These are phyloP conservation scores for Sinonovacula constricta DNA, from an alignment of 1,140 invertebrate species.

Conservation along the genomic window DNA sequence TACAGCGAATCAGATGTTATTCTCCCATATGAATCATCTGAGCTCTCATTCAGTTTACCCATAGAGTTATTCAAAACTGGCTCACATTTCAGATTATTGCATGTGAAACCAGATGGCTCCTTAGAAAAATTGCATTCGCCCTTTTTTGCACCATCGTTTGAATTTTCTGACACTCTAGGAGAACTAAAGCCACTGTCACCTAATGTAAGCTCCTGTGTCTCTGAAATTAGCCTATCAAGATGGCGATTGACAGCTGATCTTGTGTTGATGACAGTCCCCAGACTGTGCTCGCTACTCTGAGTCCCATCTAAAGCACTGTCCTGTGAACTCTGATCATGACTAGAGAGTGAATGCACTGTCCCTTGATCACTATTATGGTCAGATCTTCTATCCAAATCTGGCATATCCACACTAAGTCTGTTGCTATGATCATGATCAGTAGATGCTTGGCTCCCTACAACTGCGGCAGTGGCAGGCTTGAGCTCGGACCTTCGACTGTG, in stretches of 20 bases:
- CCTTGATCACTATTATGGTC: slow-evolving; percentile 37
- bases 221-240: slow-evolving; percentile 36
- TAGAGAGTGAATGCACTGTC: slow-evolving; percentile 33
- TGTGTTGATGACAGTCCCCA: slow-evolving; percentile 45
- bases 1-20: slow-evolving; percentile 44
- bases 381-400: slow-evolving; percentile 31
- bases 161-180: slow-evolving; percentile 57
- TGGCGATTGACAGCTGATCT: slow-evolving; percentile 18
- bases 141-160: slow-evolving; percentile 15
- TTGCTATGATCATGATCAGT: no score
- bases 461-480: no score
- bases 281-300: slow-evolving; percentile 46
- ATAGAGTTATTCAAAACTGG: slow-evolving; percentile 29
- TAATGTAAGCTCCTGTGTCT: slow-evolving; percentile 53
- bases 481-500: slow-evolving; percentile 9
- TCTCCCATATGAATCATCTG: slow-evolving; percentile 45
- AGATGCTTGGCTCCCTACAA: no score
- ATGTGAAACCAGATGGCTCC: slow-evolving; percentile 27
- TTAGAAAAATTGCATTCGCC: slow-evolving; percentile 9
- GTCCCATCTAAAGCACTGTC: slow-evolving; percentile 45
- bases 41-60: slow-evolving; percentile 26
- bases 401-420: slow-evolving; percentile 16
- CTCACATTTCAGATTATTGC: slow-evolving; percentile 45
- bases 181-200: slow-evolving; percentile 69
- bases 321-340: slow-evolving; percentile 34